These are phyloP conservation scores for Hemicrepidius hirtus DNA, from an alignment of 2,888 invertebrate genomes.

Conservation along the genomic window DNA sequence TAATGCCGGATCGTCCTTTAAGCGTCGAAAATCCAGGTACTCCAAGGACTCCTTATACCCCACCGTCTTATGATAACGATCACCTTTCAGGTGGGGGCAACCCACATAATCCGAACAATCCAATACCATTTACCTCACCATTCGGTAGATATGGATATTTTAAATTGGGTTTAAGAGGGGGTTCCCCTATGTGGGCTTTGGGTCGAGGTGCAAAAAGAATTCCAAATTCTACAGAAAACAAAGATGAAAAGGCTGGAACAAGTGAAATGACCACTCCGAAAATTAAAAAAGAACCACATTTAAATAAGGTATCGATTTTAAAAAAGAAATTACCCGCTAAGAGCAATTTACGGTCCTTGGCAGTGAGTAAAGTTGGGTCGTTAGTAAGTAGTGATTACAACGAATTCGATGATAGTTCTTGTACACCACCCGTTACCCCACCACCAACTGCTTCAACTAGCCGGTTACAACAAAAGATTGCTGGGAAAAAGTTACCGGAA, in stretches of 20 bases:
- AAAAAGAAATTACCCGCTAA: slow-evolving; percentile 73
- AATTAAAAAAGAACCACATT: slow-evolving; percentile 72
- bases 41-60: slow-evolving; percentile 72
- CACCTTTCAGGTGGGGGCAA: slow-evolving; percentile 72
- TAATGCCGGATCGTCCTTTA: slow-evolving; percentile 76
- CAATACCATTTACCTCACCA: slow-evolving; percentile 76
- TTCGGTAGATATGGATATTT: slow-evolving; percentile 77
- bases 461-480: slow-evolving; percentile 60
- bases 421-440: slow-evolving; percentile 75
- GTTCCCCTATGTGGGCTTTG: slow-evolving; percentile 79
- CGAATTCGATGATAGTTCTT: slow-evolving; percentile 77
- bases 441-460: slow-evolving; percentile 64
- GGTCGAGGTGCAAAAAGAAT: slow-evolving; percentile 70
- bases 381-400: slow-evolving; percentile 77
- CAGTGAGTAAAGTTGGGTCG: slow-evolving; percentile 72
- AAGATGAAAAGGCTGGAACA: slow-evolving; percentile 57
- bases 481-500: slow-evolving; percentile 61
- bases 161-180: slow-evolving; percentile 79
- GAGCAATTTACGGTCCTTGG: slow-evolving; percentile 68
- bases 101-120: slow-evolving; percentile 75
- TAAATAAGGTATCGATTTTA: slow-evolving; percentile 76
- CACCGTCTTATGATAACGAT: slow-evolving; percentile 56
- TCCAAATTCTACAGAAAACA: slow-evolving; percentile 64
- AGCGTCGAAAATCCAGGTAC: slow-evolving; percentile 77
- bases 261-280: slow-evolving; percentile 58